Conservation (phyloP, 2,888 invertebrate genomes). For the Andrena minutula region DNA sequence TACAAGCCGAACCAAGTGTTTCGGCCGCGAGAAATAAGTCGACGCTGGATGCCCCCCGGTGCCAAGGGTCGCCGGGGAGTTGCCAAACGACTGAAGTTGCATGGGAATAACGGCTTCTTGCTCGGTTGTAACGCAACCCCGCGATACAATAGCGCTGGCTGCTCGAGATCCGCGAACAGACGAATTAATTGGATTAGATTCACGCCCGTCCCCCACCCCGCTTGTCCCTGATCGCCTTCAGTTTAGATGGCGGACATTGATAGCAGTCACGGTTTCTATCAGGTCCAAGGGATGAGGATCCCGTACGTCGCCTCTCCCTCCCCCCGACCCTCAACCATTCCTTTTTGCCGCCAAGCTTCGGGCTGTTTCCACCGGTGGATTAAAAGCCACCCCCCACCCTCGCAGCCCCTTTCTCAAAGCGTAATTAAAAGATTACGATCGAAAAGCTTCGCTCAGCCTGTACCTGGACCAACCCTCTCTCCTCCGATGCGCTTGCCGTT, state of each 20-base stretch:
- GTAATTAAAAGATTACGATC: slow-evolving; percentile 70
- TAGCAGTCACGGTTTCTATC: slow-evolving; percentile 47
- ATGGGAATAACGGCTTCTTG: slow-evolving; percentile 58
- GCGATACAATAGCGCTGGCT: background rate
- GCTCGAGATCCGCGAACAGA: slow-evolving; percentile 3
- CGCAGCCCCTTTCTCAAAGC: background rate
- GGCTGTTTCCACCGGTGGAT: slow-evolving; percentile 32
- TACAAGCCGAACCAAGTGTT: slow-evolving; percentile 45
- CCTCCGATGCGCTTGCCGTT: slow-evolving; percentile 34
- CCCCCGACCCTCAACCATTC: background rate
- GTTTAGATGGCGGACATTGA: slow-evolving; percentile 32
- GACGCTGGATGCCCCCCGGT: slow-evolving; percentile 29
- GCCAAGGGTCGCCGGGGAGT: slow-evolving; percentile 52
- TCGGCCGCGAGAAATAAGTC: slow-evolving; percentile 55
- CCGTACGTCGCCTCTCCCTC: background rate
- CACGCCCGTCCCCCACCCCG: slow-evolving; percentile 5
- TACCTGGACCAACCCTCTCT: slow-evolving; percentile 9
- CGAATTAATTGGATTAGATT: slow-evolving; percentile 47
- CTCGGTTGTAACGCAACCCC: background rate
- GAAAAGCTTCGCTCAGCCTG: slow-evolving; percentile 43
- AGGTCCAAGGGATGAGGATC: slow-evolving; percentile 17
- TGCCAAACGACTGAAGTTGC: slow-evolving; percentile 66
- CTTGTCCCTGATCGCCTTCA: background rate
- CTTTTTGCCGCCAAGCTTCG: background rate
- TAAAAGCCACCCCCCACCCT: slow-evolving; percentile 21